Percentiles rank a stretch among this genome's conserved stretches.
phyloP scores from a whole-genome alignment of 2,113 vertebrate species.

The Dicaeum eximium region DNA sequence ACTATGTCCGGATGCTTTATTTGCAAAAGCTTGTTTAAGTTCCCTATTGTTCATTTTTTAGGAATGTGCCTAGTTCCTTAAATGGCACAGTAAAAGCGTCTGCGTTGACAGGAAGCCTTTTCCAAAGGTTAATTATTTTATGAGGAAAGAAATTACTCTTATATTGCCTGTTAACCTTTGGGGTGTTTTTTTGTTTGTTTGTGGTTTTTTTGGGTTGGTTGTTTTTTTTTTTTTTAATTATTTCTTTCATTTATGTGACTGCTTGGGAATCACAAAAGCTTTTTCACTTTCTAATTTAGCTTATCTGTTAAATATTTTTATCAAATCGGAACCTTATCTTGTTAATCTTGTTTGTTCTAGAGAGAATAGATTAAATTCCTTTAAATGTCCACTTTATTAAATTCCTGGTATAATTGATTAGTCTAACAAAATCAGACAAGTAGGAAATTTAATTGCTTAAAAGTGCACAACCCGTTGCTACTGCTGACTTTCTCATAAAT shows the following conservation, averaged over 20 bases:
- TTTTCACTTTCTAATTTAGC: conserved; percentile 67
- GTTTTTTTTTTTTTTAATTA: background rate
- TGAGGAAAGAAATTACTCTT: conserved; percentile 58
- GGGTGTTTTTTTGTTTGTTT: background rate
- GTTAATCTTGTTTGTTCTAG: conserved; percentile 75
- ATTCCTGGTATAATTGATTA: conserved; percentile 74
- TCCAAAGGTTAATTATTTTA: conserved; percentile 74
- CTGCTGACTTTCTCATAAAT: conserved; percentile 50
- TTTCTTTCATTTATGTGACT: conserved; percentile 55
- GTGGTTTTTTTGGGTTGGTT: background rate
- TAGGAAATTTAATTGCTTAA: conserved; percentile 74
- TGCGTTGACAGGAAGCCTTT: conserved; percentile 62
- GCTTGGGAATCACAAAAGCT: background rate
- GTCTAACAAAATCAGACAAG: conserved; percentile 73
- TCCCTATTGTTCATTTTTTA: conserved; percentile 26
- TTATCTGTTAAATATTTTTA: conserved; percentile 70
- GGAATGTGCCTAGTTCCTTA: conserved; percentile 45
- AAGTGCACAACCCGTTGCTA: conserved; percentile 63
- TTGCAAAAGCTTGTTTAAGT: conserved; percentile 12
- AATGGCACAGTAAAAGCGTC: conserved; percentile 26
- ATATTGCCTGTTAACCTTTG: conserved; percentile 67
- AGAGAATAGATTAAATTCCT: conserved; percentile 71
- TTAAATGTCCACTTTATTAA: conserved; percentile 78
- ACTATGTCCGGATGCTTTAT: background rate
- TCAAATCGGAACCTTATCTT: conserved; percentile 64